These are phyloP conservation scores for Candidula unifasciata DNA, from an alignment of 2,888 invertebrate genomes.

Conservation along the genomic window DNA sequence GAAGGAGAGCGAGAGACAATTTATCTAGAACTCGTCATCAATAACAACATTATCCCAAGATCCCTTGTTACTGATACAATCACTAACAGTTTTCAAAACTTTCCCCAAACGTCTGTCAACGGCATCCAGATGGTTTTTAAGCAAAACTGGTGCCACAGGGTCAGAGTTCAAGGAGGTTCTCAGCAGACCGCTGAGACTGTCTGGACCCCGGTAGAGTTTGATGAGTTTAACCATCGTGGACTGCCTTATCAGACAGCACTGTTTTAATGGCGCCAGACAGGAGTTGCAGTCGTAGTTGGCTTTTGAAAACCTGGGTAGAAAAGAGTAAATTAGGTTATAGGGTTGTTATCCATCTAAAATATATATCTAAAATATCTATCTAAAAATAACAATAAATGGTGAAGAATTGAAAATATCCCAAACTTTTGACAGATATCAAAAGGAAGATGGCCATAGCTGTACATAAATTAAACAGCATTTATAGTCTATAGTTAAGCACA, in stretches of 20 bases:
- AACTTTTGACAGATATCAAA: too few species aligned
- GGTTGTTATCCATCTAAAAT: too few species aligned
- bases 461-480: too few species aligned
- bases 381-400: too few species aligned
- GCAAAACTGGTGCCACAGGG: constrained; percentile 91
- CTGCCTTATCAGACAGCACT: constrained; percentile 94
- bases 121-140: constrained; percentile 93
- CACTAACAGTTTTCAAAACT: constrained; percentile 60
- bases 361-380: too few species aligned
- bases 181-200: constrained; percentile 85
- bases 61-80: constrained; percentile 58
- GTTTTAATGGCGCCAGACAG: constrained; percentile 94
- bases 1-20: too few species aligned
- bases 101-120: constrained; percentile 88
- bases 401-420: too few species aligned
- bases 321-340: too few species aligned
- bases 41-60: constrained; percentile 25
- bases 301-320: constrained; percentile 1
- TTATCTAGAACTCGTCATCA: constrained; percentile 6
- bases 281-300: constrained; percentile 18
- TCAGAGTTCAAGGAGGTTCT: constrained; percentile 88
- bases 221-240: constrained; percentile 89
- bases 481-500: too few species aligned
- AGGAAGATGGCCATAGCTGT: too few species aligned
- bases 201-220: constrained; percentile 77